A percentile compares a stretch with the other conserved stretches of the same genome.
These are phyloP conservation scores for Pocillopora grandis DNA, from an alignment of 92 coral and sea anemone species.

Conservation along the genomic window DNA sequence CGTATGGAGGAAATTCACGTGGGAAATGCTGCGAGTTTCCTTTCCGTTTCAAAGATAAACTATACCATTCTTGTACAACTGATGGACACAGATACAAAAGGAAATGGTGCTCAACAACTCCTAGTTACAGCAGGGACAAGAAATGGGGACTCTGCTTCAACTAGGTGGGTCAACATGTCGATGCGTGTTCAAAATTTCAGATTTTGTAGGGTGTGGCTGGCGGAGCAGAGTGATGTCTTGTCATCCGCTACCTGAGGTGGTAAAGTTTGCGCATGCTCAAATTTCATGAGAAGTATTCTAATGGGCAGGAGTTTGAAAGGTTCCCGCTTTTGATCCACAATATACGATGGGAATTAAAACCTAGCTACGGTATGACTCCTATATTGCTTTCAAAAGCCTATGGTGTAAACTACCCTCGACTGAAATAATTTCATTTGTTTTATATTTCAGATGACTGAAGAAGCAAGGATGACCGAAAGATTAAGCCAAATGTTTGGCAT, in stretches of 20 bases:
- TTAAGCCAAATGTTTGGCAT: no score
- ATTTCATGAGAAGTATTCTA: no score
- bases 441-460: background rate
- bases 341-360: background rate
- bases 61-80: conserved; percentile 61
- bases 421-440: background rate
- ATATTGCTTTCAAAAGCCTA: background rate
- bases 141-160: conserved; percentile 73
- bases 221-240: no score
- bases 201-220: no score
- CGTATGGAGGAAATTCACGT: conserved; percentile 75
- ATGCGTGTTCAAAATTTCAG: background rate
- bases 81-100: conserved; percentile 44
- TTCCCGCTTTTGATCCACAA: no score
- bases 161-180: background rate
- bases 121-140: conserved; percentile 51
- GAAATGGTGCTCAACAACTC: conserved; percentile 84
- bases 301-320: no score
- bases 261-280: no score
- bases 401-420: background rate
- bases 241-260: no score
- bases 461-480: background rate
- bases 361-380: background rate
- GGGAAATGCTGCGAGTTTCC: conserved; percentile 89
- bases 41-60: conserved; percentile 56